Base-by-base conservation (phyloP, 2,888 invertebrate genomes). In the Tricholauxania praeusta region DNA sequence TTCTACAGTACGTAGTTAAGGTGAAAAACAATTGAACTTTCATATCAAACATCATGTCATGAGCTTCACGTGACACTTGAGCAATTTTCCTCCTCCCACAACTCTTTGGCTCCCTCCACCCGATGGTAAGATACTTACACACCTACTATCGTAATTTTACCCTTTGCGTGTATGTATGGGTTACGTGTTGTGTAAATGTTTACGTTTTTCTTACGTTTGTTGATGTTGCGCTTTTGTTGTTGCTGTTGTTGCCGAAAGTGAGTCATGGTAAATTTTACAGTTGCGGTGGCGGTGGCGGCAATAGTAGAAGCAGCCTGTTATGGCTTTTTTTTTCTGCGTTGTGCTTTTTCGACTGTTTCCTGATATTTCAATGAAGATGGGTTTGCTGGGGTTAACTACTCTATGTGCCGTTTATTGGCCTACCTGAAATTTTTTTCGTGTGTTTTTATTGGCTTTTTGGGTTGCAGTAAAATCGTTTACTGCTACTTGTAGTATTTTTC, bases 241-340 rank as follows among this genome's bases (percentile, higher is more conserved):
- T 63, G n/a, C 12, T 64, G 19, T 53, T 14, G 52, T 68, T 15
- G 49, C 51, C 57, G 32, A 39, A 47, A 15, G n/a, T 67, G 67
- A 67, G 67, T 67, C 67, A 67, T 67, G 57, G 19, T 32, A 57
- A 67, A 12, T 19, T 67, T 57, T 68, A 15, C 59, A 39, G 49
- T 60, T 6, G 59, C 22, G 57, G 19, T 19, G 22, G 14, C 57
- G 22, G 22, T 22, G 28, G 28, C 28, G 28, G 28, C 28, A 28
- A 28, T 28, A 2, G 28, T 28, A 28, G 28, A 28, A 28, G 2
- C 28, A 10, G 19, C 22, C 4, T 4, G 28, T 59, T 15, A 15
- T 15, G 15, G 57, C 59, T 32, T 22, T 28, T 28, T 52, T 66
- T 22, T 28, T 15, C 3, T 59, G 48, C 15, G 48, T 57, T 57